Base-by-base conservation (phyloP, 2,888 invertebrate species). In the Strigamia transsilvanica region DNA sequence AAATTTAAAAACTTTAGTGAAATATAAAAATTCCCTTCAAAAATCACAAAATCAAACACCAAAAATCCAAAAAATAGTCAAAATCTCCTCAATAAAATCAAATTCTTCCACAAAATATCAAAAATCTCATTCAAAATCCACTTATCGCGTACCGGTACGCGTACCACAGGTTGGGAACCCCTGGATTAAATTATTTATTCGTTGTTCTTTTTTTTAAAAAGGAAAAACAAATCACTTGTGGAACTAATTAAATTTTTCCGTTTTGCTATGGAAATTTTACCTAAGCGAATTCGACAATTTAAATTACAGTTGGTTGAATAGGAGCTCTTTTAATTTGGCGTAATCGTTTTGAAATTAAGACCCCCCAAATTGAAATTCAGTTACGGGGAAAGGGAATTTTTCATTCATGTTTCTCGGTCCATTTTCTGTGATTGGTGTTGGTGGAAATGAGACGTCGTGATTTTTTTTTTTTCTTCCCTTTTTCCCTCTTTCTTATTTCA, bases 271-370 rank as follows among this genome's bases (percentile, higher is more conserved):
- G 73, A 32, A 73, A 27, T 32, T 73, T 13, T 13, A 23, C 0
- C 73, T 32, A 61, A 61, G 27, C 73, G 32, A 73, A 27, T 73
- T 73, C 27, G 23, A 32, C 73, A 73, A 73, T 73, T 73, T 73
- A 32, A 73, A 73, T 73, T 73, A 32, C 23, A 73, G 23, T 73
- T 32, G 73, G 27, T 73, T 73, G 73, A 73, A 32, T 27, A 73
- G 73, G 27, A 32, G 23, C 73, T 73, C 73, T 73, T 73, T 73
- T 73, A 73, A 73, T 32, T 73, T 32, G 73, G 73, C 73, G 32
- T 73, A 73, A 73, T 73, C 73, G 73, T 73, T 73, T 73, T 73
- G 73, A 73, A 73, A 73, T 73, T 73, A 73, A 73, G 73, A 73
- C 73, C 73, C 32, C 13, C 32, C 73, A 73, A 73, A 73, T 73